Evolutionary conservation across 2,797 vertebrate species (phyloP).

Genomic region (Synanceia verrucosa): DNA sequence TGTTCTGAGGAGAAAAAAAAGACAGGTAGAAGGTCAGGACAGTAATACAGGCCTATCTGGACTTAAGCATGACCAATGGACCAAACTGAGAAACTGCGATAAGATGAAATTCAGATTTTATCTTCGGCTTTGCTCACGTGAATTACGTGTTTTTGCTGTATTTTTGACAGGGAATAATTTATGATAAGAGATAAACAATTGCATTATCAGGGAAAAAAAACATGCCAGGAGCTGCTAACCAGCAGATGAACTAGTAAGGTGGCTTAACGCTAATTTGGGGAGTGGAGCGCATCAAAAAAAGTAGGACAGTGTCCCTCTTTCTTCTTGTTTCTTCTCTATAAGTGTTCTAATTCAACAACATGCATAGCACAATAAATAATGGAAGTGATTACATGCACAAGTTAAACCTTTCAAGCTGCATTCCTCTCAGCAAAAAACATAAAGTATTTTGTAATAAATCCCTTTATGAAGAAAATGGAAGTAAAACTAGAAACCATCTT

Average conservation of each 20-base stretch:
- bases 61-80: neutral
- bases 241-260: neutral
- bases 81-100: neutral
- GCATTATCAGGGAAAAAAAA: neutral
- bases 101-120: conserved; percentile 3
- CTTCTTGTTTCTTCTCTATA: neutral
- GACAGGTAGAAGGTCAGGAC: conserved; percentile 32
- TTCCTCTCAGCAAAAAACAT: neutral
- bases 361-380: neutral
- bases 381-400: neutral
- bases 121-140: neutral
- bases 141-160: neutral
- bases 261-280: neutral
- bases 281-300: neutral
- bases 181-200: conserved; percentile 1
- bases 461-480: conserved; percentile 8
- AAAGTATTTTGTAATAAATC: neutral
- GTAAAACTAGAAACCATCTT: conserved; percentile 5
- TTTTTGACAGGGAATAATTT: conserved; percentile 7
- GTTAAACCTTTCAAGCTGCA: neutral
- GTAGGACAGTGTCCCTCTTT: neutral
- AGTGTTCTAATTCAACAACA: neutral
- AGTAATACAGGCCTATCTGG: neutral
- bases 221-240: neutral
- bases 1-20: conserved; percentile 71